phyloP scores from a whole-genome alignment of 2,797 vertebrate genomes.

The Ara ararauna region DNA sequence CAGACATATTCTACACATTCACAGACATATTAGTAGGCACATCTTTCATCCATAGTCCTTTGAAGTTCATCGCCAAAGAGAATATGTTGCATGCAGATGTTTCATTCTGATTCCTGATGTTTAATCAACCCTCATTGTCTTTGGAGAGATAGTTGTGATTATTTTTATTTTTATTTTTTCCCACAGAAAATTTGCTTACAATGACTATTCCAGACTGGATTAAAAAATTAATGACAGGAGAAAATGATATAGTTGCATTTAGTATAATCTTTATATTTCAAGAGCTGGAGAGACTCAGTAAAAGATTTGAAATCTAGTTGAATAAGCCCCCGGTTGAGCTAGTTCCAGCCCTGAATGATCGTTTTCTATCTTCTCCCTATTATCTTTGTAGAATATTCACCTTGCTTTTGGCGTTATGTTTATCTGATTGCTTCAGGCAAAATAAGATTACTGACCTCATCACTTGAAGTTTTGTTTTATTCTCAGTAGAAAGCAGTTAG shows the following conservation, averaged over 20 bases:
- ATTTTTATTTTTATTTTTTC: no score
- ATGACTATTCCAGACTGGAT: background rate
- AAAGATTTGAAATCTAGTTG: background rate
- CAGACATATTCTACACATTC: background rate
- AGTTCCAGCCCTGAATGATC: background rate
- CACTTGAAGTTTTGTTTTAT: background rate
- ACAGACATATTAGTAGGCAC: background rate
- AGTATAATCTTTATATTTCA: conserved; percentile 17
- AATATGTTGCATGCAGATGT: conserved; percentile 41
- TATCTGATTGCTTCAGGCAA: conserved; percentile 40
- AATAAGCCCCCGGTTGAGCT: background rate
- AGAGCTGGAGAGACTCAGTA: background rate
- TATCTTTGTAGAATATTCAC: conserved; percentile 36
- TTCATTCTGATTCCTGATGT: conserved; percentile 49
- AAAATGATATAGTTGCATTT: conserved; percentile 1
- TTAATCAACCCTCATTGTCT: conserved; percentile 51
- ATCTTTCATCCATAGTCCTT: conserved; percentile 29
- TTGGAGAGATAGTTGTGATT: conserved; percentile 1
- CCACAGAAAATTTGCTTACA: conserved; percentile 51
- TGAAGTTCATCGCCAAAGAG: conserved; percentile 22
- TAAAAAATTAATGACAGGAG: conserved; percentile 33
- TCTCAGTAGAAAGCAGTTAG: conserved; percentile 5
- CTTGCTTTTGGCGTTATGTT: conserved; percentile 35
- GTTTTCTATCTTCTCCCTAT: background rate
- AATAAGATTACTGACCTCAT: conserved; percentile 56